Evolutionary conservation across 1,140 invertebrate species (phyloP), one percentile per base, ranked within the genome.

Genomic region (Rhynchophorus ferrugineus): DNA sequence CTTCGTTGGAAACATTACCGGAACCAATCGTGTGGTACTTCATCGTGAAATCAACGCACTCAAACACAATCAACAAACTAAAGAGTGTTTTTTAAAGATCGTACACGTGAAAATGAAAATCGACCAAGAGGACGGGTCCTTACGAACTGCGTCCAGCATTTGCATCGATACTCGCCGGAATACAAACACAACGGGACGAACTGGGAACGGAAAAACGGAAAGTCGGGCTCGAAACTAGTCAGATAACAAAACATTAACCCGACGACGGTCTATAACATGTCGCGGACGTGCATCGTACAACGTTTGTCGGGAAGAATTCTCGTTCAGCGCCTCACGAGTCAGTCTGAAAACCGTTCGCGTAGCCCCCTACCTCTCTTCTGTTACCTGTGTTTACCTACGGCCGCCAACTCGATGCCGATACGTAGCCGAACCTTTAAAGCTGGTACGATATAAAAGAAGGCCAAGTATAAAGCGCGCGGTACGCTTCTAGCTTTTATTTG

Each of bases 21-120:
- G 71, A 72, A 21, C 58, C 42, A 5, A 74, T 72, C 21, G 74
- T 75, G 44, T 74, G 74, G 65, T 75, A 75, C 70, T 75, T 76
- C 75, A 76, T 76, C 38, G 37, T 38, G 11, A 29, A 6, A 29
- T 29, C 24, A 11, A 29, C 24, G 5, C 24, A 11, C 11, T 29
- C 24, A 29, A 29, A 29, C 11, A 5, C 5, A 29, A 29, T 29
- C 24, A 29, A 29, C 24, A 5, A 29, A 6, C 24, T 6, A 29
- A 29, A 29, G 24, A 29, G 24, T 29, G 24, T 29, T 29, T 29
- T 29, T 29, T 11, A 11, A 29, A 29, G 11, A 29, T 11, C 5
- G 24, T 29, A 5, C 24, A 29, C 24, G 24, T 29, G 24, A 29
- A 29, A n/a, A n/a, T n/a, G n/a, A n/a, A n/a, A n/a, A n/a, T n/a